phyloP scores from a whole-genome alignment of 1,140 invertebrate species.

The Zeugodacus cucurbitae region DNA sequence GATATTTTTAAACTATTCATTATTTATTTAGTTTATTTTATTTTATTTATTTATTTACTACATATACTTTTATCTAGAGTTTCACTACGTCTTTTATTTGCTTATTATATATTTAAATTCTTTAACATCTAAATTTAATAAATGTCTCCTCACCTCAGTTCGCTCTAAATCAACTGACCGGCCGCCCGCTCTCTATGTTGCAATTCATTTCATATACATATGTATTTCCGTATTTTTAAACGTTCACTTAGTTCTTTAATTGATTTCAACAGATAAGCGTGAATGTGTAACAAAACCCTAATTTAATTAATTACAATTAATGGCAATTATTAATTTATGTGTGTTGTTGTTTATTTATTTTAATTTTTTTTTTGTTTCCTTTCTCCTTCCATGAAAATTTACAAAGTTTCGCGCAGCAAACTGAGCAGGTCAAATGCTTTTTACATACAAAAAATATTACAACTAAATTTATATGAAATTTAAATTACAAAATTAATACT shows the following conservation, averaged over 20 bases:
- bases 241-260: background rate
- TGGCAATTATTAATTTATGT: background rate
- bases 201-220: background rate
- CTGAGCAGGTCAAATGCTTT: background rate
- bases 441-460: constrained; percentile 31
- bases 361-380: background rate
- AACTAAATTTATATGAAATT: constrained; percentile 12
- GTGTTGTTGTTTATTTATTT: background rate
- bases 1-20: background rate
- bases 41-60: background rate
- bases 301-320: constrained; percentile 30
- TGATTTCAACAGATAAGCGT: background rate
- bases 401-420: background rate
- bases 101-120: background rate
- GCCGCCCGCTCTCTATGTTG: too few species aligned
- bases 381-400: constrained; percentile 14
- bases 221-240: background rate
- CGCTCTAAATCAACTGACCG: background rate
- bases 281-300: constrained; percentile 11
- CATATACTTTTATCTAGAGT: background rate
- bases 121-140: background rate
- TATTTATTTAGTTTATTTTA: background rate
- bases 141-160: background rate
- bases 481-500: background rate
- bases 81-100: background rate